Evolutionary conservation across 2,888 invertebrate species (phyloP).

Genomic region (Prenolepis imparis): DNA sequence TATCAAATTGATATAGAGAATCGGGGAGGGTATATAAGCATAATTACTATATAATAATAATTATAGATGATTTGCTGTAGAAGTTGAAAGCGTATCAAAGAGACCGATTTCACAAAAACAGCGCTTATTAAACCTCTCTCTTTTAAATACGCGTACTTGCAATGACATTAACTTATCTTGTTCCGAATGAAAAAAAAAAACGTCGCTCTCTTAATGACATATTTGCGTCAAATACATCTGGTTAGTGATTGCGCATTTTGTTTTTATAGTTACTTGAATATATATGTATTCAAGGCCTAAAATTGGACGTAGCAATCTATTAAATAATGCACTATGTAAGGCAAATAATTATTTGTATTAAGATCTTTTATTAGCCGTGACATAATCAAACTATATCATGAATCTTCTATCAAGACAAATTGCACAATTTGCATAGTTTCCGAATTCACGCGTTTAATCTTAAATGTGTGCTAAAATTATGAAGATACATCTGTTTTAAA

Average conservation of each 20-base stretch:
- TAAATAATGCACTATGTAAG: conserved; percentile 4
- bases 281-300: background rate
- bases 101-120: background rate
- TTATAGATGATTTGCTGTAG: background rate
- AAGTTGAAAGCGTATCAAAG: too few relatives aligned
- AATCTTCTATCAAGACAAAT: conserved; percentile 6
- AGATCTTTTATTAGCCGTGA: background rate
- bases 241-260: background rate
- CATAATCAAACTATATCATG: background rate
- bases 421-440: background rate
- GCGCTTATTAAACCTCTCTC: background rate
- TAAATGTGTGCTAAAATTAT: background rate
- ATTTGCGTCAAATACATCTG: conserved; percentile 4
- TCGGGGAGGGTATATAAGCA: background rate
- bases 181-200: background rate
- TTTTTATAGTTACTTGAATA: background rate
- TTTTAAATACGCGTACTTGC: background rate
- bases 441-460: background rate
- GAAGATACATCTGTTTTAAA: background rate
- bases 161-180: background rate
- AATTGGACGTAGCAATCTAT: background rate
- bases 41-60: background rate
- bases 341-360: conserved; percentile 31
- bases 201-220: background rate
- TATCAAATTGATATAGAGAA: background rate